These are phyloP conservation scores for Apistogramma diplotaenia DNA, from an alignment of 2,113 vertebrate genomes.

Conservation along the genomic window DNA sequence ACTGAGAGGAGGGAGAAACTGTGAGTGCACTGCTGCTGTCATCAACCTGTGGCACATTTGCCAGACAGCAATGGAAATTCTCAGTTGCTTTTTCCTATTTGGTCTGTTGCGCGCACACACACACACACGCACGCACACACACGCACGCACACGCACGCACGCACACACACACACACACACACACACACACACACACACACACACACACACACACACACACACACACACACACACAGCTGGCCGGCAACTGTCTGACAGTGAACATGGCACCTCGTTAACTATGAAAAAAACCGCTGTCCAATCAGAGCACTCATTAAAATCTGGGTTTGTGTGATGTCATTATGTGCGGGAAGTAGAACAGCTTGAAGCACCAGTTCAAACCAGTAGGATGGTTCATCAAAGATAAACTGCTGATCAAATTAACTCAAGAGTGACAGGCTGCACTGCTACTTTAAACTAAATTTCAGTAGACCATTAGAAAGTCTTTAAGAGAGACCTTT, in stretches of 20 bases:
- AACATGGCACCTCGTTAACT: slow-evolving; percentile 39
- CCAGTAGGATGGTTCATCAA: slow-evolving; percentile 20
- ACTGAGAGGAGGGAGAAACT: background rate
- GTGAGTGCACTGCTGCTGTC: background rate
- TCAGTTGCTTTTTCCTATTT: background rate
- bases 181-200: background rate
- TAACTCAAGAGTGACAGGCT: background rate
- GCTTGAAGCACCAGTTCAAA: slow-evolving; percentile 27
- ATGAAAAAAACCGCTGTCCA: slow-evolving; percentile 44
- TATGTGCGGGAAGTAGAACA: slow-evolving; percentile 33
- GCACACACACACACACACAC: background rate
- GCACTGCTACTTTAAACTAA: background rate
- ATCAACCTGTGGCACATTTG: slow-evolving; percentile 1
- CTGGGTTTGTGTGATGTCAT: slow-evolving; percentile 37
- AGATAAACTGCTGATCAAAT: slow-evolving; percentile 19
- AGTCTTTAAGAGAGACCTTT: background rate
- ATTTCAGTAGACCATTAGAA: background rate
- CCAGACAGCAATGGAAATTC: slow-evolving; percentile 3
- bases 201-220: background rate
- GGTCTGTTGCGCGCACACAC: background rate
- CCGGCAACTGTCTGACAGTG: slow-evolving; percentile 34
- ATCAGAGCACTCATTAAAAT: slow-evolving; percentile 61
- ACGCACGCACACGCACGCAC: background rate
- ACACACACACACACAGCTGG: background rate
- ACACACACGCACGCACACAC: background rate